Evolutionary conservation across 2,888 invertebrate genomes (phyloP).

Genomic region (Heteromyza rotundicornis): DNA sequence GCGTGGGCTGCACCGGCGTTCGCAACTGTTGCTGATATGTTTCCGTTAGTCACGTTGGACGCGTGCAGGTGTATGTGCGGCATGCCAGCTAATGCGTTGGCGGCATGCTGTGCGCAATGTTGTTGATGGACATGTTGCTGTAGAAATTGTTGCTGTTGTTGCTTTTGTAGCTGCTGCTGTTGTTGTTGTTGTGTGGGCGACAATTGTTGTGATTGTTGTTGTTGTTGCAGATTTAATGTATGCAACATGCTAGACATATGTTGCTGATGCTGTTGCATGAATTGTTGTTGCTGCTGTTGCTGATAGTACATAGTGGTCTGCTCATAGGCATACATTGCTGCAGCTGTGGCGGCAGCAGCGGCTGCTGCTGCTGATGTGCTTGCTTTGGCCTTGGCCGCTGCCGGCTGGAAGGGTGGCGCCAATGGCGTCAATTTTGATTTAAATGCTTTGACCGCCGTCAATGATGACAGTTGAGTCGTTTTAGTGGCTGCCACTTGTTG

Average conservation of each 20-base stretch:
- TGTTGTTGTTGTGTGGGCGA: conserved; percentile 27
- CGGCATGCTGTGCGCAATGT: conserved; percentile 50
- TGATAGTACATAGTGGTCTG: conserved; percentile 51
- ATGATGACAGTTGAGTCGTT: conserved; percentile 10
- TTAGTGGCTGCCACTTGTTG: conserved; percentile 1
- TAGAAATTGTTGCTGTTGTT: conserved; percentile 30
- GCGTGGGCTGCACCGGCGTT: conserved; percentile 61
- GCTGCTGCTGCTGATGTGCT: conserved; percentile 23
- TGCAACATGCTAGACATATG: conserved; percentile 29
- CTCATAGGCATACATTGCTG: conserved; percentile 44
- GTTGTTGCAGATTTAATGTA: conserved; percentile 26
- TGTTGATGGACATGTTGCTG: conserved; percentile 37
- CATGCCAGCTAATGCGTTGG: conserved; percentile 32
- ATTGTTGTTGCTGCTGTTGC: conserved; percentile 35
- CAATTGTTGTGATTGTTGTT: conserved; percentile 36
- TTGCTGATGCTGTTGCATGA: conserved; percentile 33
- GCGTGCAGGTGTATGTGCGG: conserved; percentile 41
- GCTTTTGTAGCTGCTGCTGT: conserved; percentile 31
- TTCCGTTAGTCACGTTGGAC: conserved; percentile 60
- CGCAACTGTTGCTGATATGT: conserved; percentile 55
- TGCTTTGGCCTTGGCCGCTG: conserved; percentile 39
- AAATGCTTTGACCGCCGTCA: conserved; percentile 41
- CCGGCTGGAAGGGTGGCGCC: conserved; percentile 54
- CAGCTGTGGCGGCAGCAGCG: conserved; percentile 7
- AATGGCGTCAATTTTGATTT: conserved; percentile 54